A percentile compares a stretch with the other conserved stretches of the same genome.
Evolutionary conservation across 2,888 invertebrate genomes (phyloP).

Genomic region (Luperina testacea): DNA sequence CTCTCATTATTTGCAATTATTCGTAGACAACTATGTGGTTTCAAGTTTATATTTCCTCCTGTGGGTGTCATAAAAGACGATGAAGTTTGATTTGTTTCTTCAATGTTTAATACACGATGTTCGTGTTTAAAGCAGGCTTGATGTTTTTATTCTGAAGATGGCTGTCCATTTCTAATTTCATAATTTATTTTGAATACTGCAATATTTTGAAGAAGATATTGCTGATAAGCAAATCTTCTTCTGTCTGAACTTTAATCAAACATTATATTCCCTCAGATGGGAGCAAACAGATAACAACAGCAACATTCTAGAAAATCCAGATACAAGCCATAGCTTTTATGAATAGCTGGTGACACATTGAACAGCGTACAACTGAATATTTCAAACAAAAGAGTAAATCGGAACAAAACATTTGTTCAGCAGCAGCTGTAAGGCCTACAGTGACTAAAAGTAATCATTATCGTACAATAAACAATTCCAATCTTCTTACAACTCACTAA

Average conservation of each 20-base stretch:
- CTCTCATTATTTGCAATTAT: constrained; percentile 25
- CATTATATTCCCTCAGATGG: neutral
- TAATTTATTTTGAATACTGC: neutral
- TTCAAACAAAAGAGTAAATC: constrained; percentile 25
- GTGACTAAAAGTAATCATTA: constrained; percentile 5
- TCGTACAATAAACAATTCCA: neutral
- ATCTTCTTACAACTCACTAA: neutral
- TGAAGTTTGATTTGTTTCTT: constrained; percentile 6
- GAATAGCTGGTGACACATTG: constrained; percentile 4
- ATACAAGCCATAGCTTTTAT: neutral
- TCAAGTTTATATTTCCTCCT: constrained; percentile 2
- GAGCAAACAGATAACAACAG: neutral
- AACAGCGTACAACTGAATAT: neutral
- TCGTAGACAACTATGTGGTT: constrained; percentile 8
- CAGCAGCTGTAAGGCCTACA: constrained; percentile 9
- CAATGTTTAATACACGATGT: neutral
- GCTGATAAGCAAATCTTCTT: neutral
- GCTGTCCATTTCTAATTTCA: neutral
- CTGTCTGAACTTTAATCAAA: neutral
- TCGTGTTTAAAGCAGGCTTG: neutral
- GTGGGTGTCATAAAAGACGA: constrained; percentile 4
- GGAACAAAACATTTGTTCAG: constrained; percentile 24
- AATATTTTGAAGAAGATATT: too few species aligned
- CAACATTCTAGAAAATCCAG: neutral
- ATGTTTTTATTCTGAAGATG: neutral